Conservation (phyloP, 2,888 invertebrate species). For the Iselma pallidipennis region DNA sequence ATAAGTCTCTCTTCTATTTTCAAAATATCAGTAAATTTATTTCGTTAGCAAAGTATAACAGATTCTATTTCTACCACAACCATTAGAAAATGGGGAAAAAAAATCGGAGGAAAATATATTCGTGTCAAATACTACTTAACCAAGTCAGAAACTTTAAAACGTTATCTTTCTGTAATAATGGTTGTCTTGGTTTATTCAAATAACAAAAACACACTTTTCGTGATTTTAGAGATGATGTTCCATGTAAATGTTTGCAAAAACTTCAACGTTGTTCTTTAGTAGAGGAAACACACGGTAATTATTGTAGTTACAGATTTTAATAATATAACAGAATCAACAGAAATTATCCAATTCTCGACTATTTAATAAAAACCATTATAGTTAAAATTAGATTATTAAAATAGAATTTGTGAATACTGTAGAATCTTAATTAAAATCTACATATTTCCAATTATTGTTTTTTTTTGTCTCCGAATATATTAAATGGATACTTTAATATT, state of each 20-base stretch:
- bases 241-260: too few species aligned
- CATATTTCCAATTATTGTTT: neutral
- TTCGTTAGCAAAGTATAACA: too few species aligned
- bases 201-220: neutral
- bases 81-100: too few species aligned
- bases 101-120: neutral
- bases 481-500: too few species aligned
- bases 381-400: neutral
- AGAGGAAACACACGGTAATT: neutral
- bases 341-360: neutral
- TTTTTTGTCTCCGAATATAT: too few species aligned
- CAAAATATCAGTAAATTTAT: too few species aligned
- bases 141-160: neutral
- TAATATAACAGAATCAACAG: neutral
- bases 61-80: too few species aligned
- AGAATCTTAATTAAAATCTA: neutral
- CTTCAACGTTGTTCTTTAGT: neutral
- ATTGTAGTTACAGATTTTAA: neutral
- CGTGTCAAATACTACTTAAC: neutral
- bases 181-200: neutral
- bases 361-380: neutral
- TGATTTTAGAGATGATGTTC: too few species aligned
- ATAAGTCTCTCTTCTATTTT: too few species aligned
- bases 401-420: neutral
- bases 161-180: neutral